Base-by-base conservation (phyloP, 2,797 vertebrate species). In the Acanthurus tractus region DNA sequence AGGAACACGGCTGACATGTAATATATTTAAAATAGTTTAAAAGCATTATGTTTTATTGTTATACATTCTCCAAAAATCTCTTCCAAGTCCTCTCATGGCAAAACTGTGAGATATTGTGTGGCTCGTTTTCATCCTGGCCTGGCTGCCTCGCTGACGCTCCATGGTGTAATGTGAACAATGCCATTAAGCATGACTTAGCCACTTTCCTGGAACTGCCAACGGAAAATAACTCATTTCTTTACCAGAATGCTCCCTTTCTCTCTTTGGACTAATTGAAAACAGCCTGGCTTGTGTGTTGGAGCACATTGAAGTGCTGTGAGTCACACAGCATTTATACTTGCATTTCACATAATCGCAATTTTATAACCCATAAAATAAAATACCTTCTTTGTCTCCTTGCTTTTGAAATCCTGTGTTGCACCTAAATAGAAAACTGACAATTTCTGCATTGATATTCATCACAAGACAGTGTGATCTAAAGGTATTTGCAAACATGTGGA, bases 201-300 rank as follows among this genome's bases (percentile, higher is more conserved):
- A 82, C 86, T 90, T 93, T 92, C 91, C 91, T 93, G 89, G 92
- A 93, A 93, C 81, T 74, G 77, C 75, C 67, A 62, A 82, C 44
- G 93, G 92, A 88, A 94, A 94, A 92, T 84, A 85, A 80, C 79
- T 86, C 36, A 63, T 85, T 87, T 89, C 74, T 88, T 90, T 90
- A 91, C 84, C 88, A 88, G 90, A 90, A 92, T 74, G 70, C 80
- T 80, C 83, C 48, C 45, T 84, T 84, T 86, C 74, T 87, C 67
- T 87, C 70, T 56, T 63, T 34, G 71, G 58, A 79, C 81, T 92
- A 91, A 94, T 94, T 92, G 84, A 89, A 93, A 94, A 87, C 91
- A 93, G 88, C 46, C 78, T 25, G 45, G 63, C 65, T 73, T 82
- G 73, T 88, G 79, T 86, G 71, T 91, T 88, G 67, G 78, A 71